These are phyloP conservation scores for Xestia ashworthii DNA, from an alignment of 2,888 invertebrate genomes.

Conservation along the genomic window DNA sequence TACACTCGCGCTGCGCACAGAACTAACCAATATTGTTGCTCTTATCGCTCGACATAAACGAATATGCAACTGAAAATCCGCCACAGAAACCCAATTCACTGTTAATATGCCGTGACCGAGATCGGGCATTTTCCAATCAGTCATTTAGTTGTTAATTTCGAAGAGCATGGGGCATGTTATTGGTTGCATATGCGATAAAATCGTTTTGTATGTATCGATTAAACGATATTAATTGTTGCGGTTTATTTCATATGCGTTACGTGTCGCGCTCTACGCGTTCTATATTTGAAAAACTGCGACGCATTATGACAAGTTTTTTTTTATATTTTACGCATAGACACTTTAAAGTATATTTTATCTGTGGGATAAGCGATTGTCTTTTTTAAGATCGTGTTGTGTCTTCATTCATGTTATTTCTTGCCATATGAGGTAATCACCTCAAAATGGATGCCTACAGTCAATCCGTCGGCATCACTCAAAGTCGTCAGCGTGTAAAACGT, in stretches of 20 bases:
- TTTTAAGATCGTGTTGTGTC: conserved; percentile 20
- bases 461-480: conserved; percentile 35
- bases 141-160: conserved; percentile 90
- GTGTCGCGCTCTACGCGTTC: conserved; percentile 64
- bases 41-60: conserved; percentile 82
- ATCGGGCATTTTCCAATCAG: conserved; percentile 87
- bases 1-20: conserved; percentile 64
- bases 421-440: conserved; percentile 43
- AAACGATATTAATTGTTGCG: conserved; percentile 77
- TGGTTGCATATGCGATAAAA: conserved; percentile 78
- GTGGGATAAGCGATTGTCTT: conserved; percentile 26
- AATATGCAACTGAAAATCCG: conserved; percentile 82
- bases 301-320: conserved; percentile 21
- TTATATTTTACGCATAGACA: conserved; percentile 15
- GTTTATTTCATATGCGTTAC: conserved; percentile 66
- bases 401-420: conserved; percentile 20
- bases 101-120: conserved; percentile 88
- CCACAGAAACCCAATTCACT: conserved; percentile 89
- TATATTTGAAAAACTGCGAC: conserved; percentile 60
- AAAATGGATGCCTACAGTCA: conserved; percentile 11
- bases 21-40: conserved; percentile 78
- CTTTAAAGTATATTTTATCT: conserved; percentile 27
- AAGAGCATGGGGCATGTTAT: conserved; percentile 89
- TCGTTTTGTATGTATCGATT: conserved; percentile 77
- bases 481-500: conserved; percentile 18